phyloP scores from a whole-genome alignment of 1,140 invertebrate species.

The Hormaphis cornu region DNA sequence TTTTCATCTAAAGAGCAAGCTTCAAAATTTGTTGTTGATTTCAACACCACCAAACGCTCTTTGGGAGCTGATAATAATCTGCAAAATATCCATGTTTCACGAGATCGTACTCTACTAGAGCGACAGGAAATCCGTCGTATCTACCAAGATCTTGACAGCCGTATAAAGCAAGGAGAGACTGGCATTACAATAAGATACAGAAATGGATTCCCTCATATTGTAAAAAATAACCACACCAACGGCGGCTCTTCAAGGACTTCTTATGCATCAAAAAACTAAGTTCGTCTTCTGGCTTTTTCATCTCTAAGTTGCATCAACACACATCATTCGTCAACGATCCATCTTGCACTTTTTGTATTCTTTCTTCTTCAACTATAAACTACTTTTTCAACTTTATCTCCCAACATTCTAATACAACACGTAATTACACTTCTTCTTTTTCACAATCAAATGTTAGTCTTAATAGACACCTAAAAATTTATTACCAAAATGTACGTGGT shows the following conservation, averaged over 20 bases:
- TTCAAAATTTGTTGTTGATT: neutral
- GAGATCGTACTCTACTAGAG: neutral
- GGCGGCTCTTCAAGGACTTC: neutral
- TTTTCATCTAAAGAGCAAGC: neutral
- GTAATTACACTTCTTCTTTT: neutral
- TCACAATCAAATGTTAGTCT: neutral
- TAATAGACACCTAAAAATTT: no score
- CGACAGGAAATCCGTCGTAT: neutral
- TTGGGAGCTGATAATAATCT: neutral
- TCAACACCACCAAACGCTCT: neutral
- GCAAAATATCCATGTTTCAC: neutral
- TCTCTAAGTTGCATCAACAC: neutral
- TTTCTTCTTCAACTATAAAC: neutral
- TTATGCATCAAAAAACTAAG: neutral
- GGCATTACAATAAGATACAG: neutral
- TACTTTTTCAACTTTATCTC: neutral
- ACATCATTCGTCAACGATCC: neutral
- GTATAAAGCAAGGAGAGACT: neutral
- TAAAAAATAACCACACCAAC: neutral
- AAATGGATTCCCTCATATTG: neutral
- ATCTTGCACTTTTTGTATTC: no score
- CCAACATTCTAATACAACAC: neutral
- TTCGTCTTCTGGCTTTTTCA: neutral
- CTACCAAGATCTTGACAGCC: neutral
- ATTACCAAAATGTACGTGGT: neutral